Base-by-base conservation (phyloP, 2,888 invertebrate species). In the Ormia ochracea region DNA sequence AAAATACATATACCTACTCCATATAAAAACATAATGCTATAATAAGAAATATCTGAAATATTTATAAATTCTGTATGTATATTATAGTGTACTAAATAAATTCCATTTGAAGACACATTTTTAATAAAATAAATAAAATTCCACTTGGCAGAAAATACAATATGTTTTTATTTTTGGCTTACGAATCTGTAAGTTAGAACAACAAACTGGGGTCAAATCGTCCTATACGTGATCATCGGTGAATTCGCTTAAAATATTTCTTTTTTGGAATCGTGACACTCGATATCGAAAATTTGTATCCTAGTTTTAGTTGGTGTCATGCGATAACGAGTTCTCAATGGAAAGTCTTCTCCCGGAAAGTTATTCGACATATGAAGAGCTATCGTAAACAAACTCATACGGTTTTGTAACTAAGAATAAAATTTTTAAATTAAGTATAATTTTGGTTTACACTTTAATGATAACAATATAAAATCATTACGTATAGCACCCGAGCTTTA, bases 111-210 rank as follows among this genome's bases (percentile, higher is more conserved):
- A 69, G 61, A 63, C 65, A 72, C 76, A 76, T 80, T 76, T 80
- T 76, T 77, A 66, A 76, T 68, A 33, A 52, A 66, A 66, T 59
- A 52, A 41, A 76, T 82, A 79, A 79, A 81, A 82, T 79, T 82
- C 79, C 79, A 79, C 77, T 82, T 82, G 76, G 81, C 77, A 74
- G 21, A 81, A 77, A 36, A n/a, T n/a, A n/a, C n/a, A n/a, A 36
- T 43, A 43, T 43, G 28, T 43, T 45, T 61, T 45, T 17, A 38
- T 26, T 9, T 59, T 17, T 17, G n/a, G 14, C 14, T 23, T 5
- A 6, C n/a, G 10, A 26, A 17, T 7, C n/a, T 19, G 36, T 14
- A 52, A 52, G 50, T 26, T 52, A 14, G 19, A 17, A 1, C 12
- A 4, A 28, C 28, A 3, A 4, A 28, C 28, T 4, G 6, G 2